These are phyloP conservation scores for Sardina pilchardus DNA, from an alignment of 2,113 vertebrate species.

Conservation along the genomic window DNA sequence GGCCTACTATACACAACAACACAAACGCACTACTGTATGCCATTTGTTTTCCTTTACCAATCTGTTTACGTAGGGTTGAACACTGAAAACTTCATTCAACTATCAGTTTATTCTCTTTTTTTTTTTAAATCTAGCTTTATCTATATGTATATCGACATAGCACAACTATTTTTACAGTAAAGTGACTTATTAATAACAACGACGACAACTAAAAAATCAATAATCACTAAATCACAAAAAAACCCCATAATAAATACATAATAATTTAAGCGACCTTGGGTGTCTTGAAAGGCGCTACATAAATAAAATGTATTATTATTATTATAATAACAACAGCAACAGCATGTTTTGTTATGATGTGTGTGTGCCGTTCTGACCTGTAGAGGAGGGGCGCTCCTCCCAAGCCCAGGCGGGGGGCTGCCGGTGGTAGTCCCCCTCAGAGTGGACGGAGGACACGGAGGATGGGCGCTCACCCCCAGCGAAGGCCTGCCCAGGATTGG, in stretches of 20 bases:
- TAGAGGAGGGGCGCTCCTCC: constrained; percentile 94
- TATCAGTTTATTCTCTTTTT: too few species aligned
- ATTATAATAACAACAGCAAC: not conserved
- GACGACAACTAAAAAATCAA: too few species aligned
- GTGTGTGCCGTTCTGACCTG: constrained; percentile 70
- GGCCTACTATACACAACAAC: not conserved
- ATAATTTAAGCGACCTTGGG: too few species aligned
- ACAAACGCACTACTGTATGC: not conserved
- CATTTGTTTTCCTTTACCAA: not conserved
- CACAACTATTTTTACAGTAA: too few species aligned
- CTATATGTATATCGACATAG: too few species aligned
- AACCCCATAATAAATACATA: too few species aligned
- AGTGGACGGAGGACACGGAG: constrained; percentile 95
- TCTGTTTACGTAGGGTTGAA: not conserved
- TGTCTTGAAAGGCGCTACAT: too few species aligned
- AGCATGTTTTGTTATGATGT: too few species aligned
- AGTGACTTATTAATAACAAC: too few species aligned
- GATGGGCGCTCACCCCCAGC: constrained; percentile 85
- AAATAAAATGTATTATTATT: not conserved
- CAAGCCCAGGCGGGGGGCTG: constrained; percentile 92
- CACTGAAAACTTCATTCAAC: not conserved
- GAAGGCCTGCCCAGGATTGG: constrained; percentile 89
- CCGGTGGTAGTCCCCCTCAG: constrained; percentile 95
- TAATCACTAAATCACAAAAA: too few species aligned
- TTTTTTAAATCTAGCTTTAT: not conserved